Evolutionary conservation across 2,113 vertebrate species (phyloP), one percentile per base, ranked within the genome.

Genomic region (Galbula dea): DNA sequence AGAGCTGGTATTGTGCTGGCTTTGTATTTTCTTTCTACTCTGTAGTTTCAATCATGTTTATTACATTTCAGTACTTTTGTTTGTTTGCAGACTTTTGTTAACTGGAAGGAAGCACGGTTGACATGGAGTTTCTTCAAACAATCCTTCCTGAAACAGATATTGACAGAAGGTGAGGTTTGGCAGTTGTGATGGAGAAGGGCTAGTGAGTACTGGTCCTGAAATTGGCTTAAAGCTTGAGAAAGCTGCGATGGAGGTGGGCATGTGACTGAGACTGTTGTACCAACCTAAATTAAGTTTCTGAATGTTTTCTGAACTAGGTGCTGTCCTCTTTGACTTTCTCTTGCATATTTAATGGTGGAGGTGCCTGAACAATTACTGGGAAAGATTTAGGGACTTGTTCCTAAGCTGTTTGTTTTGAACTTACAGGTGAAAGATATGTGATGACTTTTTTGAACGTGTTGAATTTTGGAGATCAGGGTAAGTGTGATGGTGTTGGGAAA

Each of bases 101-200:
- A 99, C 88, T 98, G 98, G 98, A 98, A 96, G 68, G 97, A 99
- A 88, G 98, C 99, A 78, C 94, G 96, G 67, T 79, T 99, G 93
- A 99, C 99, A 8, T 99, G 99, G 99, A 99, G 99, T 96, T 99
- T 99, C 98, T 99, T 99, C 96, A 99, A 99, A 91, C 99, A 99
- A 61, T 99, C 99, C 63, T 99, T 99, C 96, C 96, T 99, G 83
- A 99, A 99, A 95, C 99, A 99, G 96, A 98, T 99, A 96, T 98
- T 99, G 90, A 99, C 99, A 55, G 99, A 99, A 96, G 99, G 98
- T 98, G 76, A 97, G 97, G 88, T 29, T 91, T 73, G 34, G 20
- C 1, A 24, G n/a, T 24, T 18, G 36, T 24, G 62, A 16, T 54
- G 58, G 58, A 57, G 49, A 46, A 76, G 17, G 30, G 16, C 15